Evolutionary conservation across 2,888 invertebrate species (phyloP), one percentile per base, ranked within the genome.

Genomic region (Meiosimyza platycephala): DNA sequence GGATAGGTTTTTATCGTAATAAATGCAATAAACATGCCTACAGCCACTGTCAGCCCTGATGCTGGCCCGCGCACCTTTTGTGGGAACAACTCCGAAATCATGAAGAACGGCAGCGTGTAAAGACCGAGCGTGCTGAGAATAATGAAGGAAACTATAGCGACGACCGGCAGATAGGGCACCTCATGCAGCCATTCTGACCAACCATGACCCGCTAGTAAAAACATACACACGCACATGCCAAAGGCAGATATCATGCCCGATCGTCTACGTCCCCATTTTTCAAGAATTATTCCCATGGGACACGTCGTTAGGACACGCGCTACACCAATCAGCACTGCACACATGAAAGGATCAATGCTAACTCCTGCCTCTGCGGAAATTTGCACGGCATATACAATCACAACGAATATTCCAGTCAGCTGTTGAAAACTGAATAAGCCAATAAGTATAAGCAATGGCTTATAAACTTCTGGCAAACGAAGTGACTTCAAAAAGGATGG

Each of bases 41-140:
- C 89, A n/a, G 90, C 90, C 1, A 92, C 90, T 66, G 91, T 90
- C 12, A 92, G 88, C 0, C 93, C 93, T 0, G 93, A 91, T 0
- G 93, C 93, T 0, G 92, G 81, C 0, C 92, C 93, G 50, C 92
- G 88, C 0, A 90, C 89, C 72, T 88, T 89, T 1, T 89, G 89
- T 1, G 93, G 90, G 80, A 93, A 93, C 0, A 94, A 88, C 85
- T 94, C 94, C 0, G 93, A 93, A 77, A 92, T 91, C 90, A 94
- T 91, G 48, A 92, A 90, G 91, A 93, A 94, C 0, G 93, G 93
- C 66, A 94, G 81, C 0, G 93, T 92, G 13, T 91, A 86, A 3
- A 87, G 78, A 0, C 93, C 86, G 15, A 86, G 28, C 0, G 86
- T 87, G 80, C 83, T 92, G 82, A 67, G 91, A 81, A 82, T 89